phyloP scores from a whole-genome alignment of 2,797 vertebrate species.

The Ceyx erithaca region DNA sequence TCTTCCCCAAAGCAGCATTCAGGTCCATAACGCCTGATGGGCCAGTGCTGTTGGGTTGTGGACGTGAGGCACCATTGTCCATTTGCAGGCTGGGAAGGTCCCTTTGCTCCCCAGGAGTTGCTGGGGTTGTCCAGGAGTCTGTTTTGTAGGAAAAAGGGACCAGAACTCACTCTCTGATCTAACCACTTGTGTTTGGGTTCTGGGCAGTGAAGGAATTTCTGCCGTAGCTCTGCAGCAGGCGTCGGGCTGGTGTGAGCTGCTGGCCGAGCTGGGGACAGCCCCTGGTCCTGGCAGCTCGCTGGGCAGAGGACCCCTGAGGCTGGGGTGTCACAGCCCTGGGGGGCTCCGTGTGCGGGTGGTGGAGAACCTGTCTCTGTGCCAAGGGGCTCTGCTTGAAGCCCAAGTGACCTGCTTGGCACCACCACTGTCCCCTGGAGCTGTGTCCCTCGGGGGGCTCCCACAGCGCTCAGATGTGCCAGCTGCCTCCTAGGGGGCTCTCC shows the following conservation, averaged over 20 bases:
- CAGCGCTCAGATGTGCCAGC: not conserved
- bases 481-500: not conserved
- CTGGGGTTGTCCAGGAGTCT: not conserved
- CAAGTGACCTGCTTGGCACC: not conserved
- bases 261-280: not conserved
- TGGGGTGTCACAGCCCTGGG: not conserved
- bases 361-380: not conserved
- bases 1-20: accelerated
- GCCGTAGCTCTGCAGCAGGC: accelerated
- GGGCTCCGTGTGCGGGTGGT: not conserved
- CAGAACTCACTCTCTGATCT: not conserved
- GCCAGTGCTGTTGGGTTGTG: accelerated
- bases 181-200: not conserved
- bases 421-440: not conserved
- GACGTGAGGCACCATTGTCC: accelerated
- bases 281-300: not conserved
- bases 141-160: not conserved
- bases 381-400: not conserved
- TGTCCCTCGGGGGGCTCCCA: not conserved
- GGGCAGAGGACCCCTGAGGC: not conserved
- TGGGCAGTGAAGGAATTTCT: not conserved
- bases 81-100: not conserved
- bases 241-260: not conserved
- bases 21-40: accelerated
- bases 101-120: accelerated